These are phyloP conservation scores for Auanema freiburgensis DNA, from an alignment of 2,888 invertebrate genomes.

Conservation along the genomic window DNA sequence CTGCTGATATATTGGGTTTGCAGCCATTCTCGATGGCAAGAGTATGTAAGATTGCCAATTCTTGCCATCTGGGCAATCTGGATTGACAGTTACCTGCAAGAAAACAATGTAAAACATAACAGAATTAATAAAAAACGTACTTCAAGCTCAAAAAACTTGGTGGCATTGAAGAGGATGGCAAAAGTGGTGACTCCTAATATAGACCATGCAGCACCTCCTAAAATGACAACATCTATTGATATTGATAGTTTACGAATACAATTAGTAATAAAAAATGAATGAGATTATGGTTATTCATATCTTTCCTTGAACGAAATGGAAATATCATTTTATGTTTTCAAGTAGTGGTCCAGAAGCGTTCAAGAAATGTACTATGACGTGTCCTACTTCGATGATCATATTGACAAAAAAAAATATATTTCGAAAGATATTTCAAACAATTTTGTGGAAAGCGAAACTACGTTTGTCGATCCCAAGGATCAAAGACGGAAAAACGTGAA, in stretches of 20 bases:
- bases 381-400: too few species aligned
- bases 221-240: background rate
- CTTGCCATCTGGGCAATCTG: constrained; percentile 45
- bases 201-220: constrained; percentile 49
- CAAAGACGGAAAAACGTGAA: background rate
- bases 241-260: too few species aligned
- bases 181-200: constrained; percentile 59
- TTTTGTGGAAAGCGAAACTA: background rate
- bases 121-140: constrained; percentile 36
- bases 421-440: background rate
- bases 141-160: constrained; percentile 60
- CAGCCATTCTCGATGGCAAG: constrained; percentile 42
- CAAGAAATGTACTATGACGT: too few species aligned
- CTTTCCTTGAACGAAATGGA: too few species aligned
- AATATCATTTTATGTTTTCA: too few species aligned
- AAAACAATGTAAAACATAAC: background rate
- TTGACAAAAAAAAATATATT: too few species aligned
- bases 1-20: constrained; percentile 50
- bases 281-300: too few species aligned
- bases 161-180: constrained; percentile 58
- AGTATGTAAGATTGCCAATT: constrained; percentile 55
- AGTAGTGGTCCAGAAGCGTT: too few species aligned
- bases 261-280: too few species aligned
- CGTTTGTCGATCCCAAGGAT: background rate
- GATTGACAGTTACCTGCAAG: constrained; percentile 48